A percentile compares a stretch with the other conserved stretches of the same genome.
Evolutionary conservation across 2,888 invertebrate species (phyloP).

Genomic region (Andrena flavipes): DNA sequence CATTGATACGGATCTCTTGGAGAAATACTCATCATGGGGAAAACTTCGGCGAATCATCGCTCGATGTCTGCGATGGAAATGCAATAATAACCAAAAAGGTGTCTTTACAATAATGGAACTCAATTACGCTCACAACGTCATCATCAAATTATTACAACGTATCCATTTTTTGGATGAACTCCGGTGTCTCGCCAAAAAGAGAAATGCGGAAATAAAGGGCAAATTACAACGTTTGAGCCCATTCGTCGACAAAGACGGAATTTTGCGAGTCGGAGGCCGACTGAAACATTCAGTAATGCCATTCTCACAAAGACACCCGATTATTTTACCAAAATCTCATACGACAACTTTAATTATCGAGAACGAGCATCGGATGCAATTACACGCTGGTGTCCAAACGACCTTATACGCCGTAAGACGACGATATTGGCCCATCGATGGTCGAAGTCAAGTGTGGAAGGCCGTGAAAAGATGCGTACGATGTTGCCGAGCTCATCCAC

Average conservation of each 20-base stretch:
- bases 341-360: neutral
- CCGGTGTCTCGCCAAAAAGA: neutral
- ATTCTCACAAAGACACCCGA: neutral
- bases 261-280: conserved; percentile 4
- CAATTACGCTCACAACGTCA: neutral
- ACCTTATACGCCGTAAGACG: conserved; percentile 2
- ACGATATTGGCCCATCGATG: conserved; percentile 13
- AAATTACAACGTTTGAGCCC: neutral
- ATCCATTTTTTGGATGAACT: neutral
- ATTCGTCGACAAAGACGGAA: neutral
- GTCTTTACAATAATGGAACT: neutral
- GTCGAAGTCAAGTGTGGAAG: conserved; percentile 2
- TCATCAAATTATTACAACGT: neutral
- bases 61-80: neutral
- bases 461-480: neutral
- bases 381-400: neutral
- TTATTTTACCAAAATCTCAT: neutral
- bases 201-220: neutral
- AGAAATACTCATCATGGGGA: too few species aligned
- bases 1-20: too few species aligned
- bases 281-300: neutral
- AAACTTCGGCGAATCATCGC: neutral
- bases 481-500: neutral
- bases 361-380: neutral
- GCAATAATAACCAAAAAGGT: neutral